These are phyloP conservation scores for Mactromeris polynyma DNA, from an alignment of 2,888 invertebrate species.

Conservation along the genomic window DNA sequence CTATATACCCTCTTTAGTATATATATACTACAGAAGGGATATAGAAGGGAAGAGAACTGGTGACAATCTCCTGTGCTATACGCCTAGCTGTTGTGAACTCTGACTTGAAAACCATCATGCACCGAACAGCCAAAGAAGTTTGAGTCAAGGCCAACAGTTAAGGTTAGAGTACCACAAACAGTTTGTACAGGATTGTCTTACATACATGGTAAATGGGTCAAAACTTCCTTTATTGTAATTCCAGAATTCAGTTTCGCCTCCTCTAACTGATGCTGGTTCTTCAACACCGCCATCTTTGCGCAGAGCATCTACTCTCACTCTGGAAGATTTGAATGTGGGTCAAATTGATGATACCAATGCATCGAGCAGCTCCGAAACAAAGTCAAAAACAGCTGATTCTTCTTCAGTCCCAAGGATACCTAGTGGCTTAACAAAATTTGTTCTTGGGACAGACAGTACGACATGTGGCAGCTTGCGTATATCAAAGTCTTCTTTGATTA, in stretches of 20 bases:
- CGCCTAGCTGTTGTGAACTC: too few relatives aligned
- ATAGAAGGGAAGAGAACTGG: too few relatives aligned
- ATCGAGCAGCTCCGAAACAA: slow-evolving; percentile 45
- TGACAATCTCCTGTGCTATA: too few relatives aligned
- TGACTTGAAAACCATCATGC: too few relatives aligned
- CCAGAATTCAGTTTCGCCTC: slow-evolving; percentile 18
- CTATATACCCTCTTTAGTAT: too few relatives aligned
- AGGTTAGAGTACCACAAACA: too few relatives aligned
- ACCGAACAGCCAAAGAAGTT: too few relatives aligned
- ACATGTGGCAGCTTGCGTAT: background rate
- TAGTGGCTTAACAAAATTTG: slow-evolving; percentile 57
- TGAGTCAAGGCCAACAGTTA: too few relatives aligned
- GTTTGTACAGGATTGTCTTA: too few relatives aligned
- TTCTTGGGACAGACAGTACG: slow-evolving; percentile 30
- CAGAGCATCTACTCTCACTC: background rate
- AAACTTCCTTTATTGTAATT: background rate
- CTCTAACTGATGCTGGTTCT: background rate
- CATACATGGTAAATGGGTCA: background rate
- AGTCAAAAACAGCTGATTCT: background rate
- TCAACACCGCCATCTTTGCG: background rate
- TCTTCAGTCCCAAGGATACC: slow-evolving; percentile 43
- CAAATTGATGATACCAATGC: slow-evolving; percentile 37
- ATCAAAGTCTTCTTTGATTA: slow-evolving; percentile 27
- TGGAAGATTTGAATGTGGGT: background rate
- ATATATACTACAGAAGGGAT: too few relatives aligned